Conservation (phyloP, 2,113 vertebrate genomes). For the Actenoides hombroni region DNA sequence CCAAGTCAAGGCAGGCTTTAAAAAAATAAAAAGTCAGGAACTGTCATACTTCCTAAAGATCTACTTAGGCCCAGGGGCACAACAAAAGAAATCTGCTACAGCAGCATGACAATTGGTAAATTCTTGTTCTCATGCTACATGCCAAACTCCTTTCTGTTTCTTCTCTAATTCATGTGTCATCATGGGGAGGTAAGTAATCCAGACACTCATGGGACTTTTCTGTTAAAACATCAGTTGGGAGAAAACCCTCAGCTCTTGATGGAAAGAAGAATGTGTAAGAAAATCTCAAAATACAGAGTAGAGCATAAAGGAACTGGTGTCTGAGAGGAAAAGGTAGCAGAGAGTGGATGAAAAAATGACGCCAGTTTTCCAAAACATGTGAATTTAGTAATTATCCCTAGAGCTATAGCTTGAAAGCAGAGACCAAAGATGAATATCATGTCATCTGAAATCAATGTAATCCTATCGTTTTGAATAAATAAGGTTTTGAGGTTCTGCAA, state of each 20-base stretch:
- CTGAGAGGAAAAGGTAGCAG: background rate
- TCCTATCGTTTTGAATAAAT: background rate
- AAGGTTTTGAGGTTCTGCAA: background rate
- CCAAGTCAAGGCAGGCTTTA: constrained; percentile 4
- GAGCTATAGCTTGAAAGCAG: background rate
- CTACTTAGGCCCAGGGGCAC: constrained; percentile 11
- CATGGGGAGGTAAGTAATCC: background rate
- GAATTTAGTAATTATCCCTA: background rate
- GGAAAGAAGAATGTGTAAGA: background rate
- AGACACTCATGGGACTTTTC: background rate
- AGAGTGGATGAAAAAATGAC: background rate
- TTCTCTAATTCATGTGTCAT: background rate
- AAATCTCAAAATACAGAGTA: background rate
- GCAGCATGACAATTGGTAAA: constrained; percentile 1
- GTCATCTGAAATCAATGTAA: background rate
- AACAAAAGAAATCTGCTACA: constrained; percentile 46
- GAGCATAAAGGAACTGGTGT: background rate
- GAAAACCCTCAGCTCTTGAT: background rate
- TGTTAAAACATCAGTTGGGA: background rate
- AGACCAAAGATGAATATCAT: background rate
- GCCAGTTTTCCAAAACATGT: fast-evolving
- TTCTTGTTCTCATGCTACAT: constrained; percentile 4
- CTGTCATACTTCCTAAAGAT: constrained; percentile 41
- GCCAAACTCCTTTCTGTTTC: constrained; percentile 1
- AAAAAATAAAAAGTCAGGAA: constrained; percentile 25